Conservation (phyloP, 2,797 vertebrate genomes). For the Hydrocynus forskahlii region DNA sequence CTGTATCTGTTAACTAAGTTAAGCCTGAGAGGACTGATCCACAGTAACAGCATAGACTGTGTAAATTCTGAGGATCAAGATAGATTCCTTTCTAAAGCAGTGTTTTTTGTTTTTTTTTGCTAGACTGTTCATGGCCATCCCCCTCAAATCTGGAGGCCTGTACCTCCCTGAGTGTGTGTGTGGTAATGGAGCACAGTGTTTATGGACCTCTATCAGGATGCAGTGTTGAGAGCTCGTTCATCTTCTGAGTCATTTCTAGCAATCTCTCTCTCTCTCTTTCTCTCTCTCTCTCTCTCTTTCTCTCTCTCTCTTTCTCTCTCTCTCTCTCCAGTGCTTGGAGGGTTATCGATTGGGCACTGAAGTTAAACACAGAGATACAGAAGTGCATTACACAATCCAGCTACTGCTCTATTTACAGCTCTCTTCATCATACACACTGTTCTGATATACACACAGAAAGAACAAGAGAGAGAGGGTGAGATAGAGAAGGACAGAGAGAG, state of each 20-base stretch:
- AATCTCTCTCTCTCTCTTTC: slow-evolving; percentile 61
- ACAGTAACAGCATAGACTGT: neutral
- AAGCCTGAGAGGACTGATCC: neutral
- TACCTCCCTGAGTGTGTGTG: neutral
- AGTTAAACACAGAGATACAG: slow-evolving; percentile 63
- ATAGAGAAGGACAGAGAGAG: neutral
- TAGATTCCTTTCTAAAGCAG: neutral
- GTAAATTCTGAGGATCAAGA: neutral
- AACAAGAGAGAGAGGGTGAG: neutral
- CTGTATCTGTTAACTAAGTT: neutral
- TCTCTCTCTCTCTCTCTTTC: slow-evolving; percentile 44
- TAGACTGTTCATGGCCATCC: neutral
- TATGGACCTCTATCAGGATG: slow-evolving; percentile 26
- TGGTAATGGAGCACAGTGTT: slow-evolving; percentile 18
- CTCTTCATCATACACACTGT: slow-evolving; percentile 21
- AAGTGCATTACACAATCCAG: slow-evolving; percentile 73
- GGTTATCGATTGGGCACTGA: slow-evolving; percentile 73
- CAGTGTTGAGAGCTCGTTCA: slow-evolving; percentile 13
- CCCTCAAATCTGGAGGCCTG: slow-evolving; percentile 9
- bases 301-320: slow-evolving; percentile 61
- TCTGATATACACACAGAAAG: neutral
- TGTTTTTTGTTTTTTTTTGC: neutral
- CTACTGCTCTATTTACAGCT: slow-evolving; percentile 68
- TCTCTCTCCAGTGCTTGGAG: slow-evolving; percentile 64
- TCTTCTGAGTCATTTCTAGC: slow-evolving; percentile 64